Base-by-base conservation (phyloP, 2,113 vertebrate species). In the Leucopternis melanops region DNA sequence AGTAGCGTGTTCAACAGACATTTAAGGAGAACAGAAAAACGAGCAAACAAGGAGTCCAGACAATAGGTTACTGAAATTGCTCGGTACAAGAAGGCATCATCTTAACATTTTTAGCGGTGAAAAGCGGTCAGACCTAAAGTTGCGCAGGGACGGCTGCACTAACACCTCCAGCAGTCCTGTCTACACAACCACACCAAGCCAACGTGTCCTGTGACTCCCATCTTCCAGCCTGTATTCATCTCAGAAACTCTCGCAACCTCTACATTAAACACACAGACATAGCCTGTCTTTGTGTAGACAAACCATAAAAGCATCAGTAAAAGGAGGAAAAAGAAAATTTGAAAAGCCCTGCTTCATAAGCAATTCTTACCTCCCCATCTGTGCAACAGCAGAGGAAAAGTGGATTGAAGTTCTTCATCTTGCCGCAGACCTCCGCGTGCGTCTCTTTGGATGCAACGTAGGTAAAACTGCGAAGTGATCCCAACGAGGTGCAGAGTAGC, bases 111-210 rank as follows among this genome's bases (percentile, higher is more conserved):
- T 67, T 38, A 11, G 9, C 0, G 0, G 59, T 74, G 38, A 69
- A 63, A 50, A 2, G 2, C 0, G 0, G 14, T 10, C 49, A 59
- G 23, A 22, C 11, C 16, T 57, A 36, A 11, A 11, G 27, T 2
- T 8, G 13, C 1, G 3, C 2, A 0, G 75, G 58, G 25, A 54
- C 5, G 2, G 7, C 11, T 7, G 29, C 63, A 36, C 8, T 38
- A 36, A 47, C 6, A 31, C 29, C 32, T 38, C 47, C 26, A 59
- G 44, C 20, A 10, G 19, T 10, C 38, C 44, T 5, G 4, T 14
- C 62, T 13, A 17, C 40, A 12, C 7, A 18, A 58, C 34, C n/a
- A 16, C 11, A 3, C 4, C 1, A 5, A 36, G 29, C 47, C 29
- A n/a, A 15, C 0, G 0, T 4, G 5, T 44, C 58, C 58, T 34